phyloP scores from a whole-genome alignment of 2,113 vertebrate species.

The Cinclus mexicanus region DNA sequence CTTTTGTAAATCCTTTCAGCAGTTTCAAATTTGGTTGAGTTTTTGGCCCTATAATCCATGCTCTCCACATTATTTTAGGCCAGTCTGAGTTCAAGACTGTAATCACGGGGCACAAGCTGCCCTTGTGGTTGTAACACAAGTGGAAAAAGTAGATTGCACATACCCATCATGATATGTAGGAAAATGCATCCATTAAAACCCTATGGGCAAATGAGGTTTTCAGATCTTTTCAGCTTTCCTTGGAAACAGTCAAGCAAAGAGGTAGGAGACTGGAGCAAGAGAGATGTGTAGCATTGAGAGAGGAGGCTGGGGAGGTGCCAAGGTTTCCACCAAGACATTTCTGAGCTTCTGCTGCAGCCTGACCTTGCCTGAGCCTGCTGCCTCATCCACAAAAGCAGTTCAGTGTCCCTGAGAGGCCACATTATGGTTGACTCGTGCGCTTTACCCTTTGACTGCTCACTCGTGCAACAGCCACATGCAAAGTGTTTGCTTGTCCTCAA shows the following conservation, averaged over 20 bases:
- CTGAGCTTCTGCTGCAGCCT: background rate
- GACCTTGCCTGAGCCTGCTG: background rate
- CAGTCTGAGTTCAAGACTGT: background rate
- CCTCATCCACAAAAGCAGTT: background rate
- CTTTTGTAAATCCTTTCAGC: background rate
- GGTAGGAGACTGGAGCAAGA: background rate
- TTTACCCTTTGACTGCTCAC: background rate
- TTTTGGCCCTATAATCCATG: background rate
- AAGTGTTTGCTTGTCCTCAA: background rate
- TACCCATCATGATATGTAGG: background rate
- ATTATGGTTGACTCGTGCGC: accelerated
- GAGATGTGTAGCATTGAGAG: accelerated
- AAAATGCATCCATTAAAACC: background rate
- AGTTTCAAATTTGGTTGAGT: background rate
- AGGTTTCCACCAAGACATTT: background rate
- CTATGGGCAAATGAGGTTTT: background rate
- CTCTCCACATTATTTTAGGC: slow-evolving; percentile 12
- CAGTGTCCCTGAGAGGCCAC: background rate
- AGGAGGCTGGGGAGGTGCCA: background rate
- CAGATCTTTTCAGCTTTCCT: background rate
- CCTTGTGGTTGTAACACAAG: background rate
- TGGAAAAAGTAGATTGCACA: background rate
- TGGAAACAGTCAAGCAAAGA: background rate
- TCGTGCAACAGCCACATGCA: background rate
- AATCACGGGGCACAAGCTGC: background rate